phyloP scores from a whole-genome alignment of 2,888 invertebrate species.

The Oscheius sp. region DNA sequence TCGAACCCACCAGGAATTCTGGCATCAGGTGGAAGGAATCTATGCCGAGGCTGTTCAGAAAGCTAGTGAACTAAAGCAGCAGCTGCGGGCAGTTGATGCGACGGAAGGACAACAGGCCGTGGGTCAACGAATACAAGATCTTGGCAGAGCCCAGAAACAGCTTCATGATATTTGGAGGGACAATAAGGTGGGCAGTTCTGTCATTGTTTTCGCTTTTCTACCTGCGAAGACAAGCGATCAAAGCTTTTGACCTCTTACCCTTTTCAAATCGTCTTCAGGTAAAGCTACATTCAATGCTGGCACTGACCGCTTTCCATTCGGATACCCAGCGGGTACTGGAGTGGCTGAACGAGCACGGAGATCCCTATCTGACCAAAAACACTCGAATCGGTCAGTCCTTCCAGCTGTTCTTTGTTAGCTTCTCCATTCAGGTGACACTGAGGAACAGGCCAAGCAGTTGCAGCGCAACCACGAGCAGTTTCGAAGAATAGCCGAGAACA shows the following conservation, averaged over 20 bases:
- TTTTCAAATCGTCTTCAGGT: slow-evolving; percentile 35
- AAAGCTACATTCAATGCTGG: slow-evolving; percentile 50
- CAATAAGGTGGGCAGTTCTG: slow-evolving; percentile 39
- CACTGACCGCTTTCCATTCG: slow-evolving; percentile 58
- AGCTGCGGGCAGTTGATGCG: slow-evolving; percentile 40
- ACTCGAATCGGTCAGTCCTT: slow-evolving; percentile 57
- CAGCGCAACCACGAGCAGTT: slow-evolving; percentile 64
- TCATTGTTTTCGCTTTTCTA: neutral
- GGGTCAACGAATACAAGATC: slow-evolving; percentile 36
- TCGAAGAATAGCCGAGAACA: slow-evolving; percentile 66
- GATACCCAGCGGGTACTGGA: slow-evolving; percentile 64
- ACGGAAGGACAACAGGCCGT: slow-evolving; percentile 39
- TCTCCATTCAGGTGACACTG: slow-evolving; percentile 44
- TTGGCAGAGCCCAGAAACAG: slow-evolving; percentile 50
- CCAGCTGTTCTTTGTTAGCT: neutral
- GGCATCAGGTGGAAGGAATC: slow-evolving; percentile 47
- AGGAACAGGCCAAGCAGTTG: slow-evolving; percentile 46
- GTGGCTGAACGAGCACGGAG: slow-evolving; percentile 72
- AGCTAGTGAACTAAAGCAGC: slow-evolving; percentile 43
- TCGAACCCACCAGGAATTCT: slow-evolving; percentile 40
- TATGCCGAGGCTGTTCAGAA: slow-evolving; percentile 42
- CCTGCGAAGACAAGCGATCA: neutral
- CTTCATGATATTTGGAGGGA: slow-evolving; percentile 51
- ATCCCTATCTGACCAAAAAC: slow-evolving; percentile 67
- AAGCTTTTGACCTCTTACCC: too few species aligned